Evolutionary conservation across 2,797 vertebrate species (phyloP).

Genomic region (Oreochromis grahami): DNA sequence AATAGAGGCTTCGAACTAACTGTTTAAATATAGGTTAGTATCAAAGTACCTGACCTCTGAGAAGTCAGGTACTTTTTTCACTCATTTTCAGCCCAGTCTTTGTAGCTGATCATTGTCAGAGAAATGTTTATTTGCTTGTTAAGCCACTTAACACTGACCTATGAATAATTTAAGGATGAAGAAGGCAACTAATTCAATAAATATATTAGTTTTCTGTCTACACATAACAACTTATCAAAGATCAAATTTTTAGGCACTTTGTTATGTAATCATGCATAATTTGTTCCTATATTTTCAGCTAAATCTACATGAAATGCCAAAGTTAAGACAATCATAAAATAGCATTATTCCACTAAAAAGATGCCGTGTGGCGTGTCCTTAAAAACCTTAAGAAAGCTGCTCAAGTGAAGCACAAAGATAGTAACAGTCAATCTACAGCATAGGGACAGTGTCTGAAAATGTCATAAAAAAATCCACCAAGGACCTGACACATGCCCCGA

Average conservation of each 20-base stretch:
- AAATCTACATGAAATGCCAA: background rate
- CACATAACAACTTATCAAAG: background rate
- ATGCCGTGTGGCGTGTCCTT: background rate
- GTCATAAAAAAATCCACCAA: background rate
- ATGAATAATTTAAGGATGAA: background rate
- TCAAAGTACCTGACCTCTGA: background rate
- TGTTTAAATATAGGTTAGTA: background rate
- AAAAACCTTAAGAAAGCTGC: background rate
- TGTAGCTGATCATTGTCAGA: background rate
- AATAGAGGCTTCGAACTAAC: background rate
- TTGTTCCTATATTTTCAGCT: background rate
- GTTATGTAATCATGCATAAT: background rate
- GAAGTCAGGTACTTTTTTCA: accelerated
- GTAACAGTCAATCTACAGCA: background rate
- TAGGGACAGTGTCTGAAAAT: background rate
- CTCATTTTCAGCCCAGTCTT: background rate
- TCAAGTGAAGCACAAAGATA: background rate
- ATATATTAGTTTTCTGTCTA: background rate
- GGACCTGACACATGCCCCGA: background rate
- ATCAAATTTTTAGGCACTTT: background rate
- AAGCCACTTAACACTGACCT: background rate
- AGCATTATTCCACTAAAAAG: background rate
- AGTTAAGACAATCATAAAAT: background rate
- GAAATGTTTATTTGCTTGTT: background rate
- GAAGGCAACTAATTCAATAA: background rate